Conservation (phyloP, 2,113 vertebrate species). For the Alethe diademata region DNA sequence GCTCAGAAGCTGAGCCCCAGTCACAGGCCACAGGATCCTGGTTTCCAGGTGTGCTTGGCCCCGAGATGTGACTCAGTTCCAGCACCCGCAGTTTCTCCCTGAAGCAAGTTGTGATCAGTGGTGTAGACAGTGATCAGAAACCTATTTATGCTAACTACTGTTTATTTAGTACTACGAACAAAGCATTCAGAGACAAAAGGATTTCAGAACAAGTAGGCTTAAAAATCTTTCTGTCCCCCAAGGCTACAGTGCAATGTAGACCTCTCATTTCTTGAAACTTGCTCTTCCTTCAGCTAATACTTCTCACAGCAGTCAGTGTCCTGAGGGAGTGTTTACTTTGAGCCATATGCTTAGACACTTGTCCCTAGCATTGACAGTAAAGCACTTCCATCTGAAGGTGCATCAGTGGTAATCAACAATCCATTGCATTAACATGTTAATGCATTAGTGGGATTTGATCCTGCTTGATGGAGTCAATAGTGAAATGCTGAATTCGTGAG, state of each 20-base stretch:
- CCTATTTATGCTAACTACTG: not conserved
- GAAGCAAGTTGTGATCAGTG: not conserved
- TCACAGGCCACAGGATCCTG: not conserved
- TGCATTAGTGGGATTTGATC: not conserved
- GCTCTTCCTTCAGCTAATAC: not conserved
- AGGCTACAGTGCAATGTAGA: not conserved
- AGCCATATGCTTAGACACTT: not conserved
- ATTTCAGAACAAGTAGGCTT: not conserved
- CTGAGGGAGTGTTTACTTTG: not conserved
- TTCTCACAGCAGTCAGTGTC: not conserved
- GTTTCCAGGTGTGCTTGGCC: not conserved
- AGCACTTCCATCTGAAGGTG: not conserved
- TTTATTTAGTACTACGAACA: conserved; percentile 1
- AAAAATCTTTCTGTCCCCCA: not conserved
- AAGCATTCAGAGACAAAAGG: not conserved
- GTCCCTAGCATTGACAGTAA: not conserved
- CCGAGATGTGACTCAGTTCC: not conserved
- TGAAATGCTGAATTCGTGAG: not conserved
- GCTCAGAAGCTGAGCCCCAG: not conserved
- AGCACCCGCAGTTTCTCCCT: not conserved
- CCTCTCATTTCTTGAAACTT: not conserved
- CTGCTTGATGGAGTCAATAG: not conserved
- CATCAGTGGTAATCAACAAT: not conserved
- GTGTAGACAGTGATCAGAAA: not conserved
- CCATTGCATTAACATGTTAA: not conserved